Evolutionary conservation across 2,797 vertebrate species (phyloP).

Genomic region (Acropternis orthonyx): DNA sequence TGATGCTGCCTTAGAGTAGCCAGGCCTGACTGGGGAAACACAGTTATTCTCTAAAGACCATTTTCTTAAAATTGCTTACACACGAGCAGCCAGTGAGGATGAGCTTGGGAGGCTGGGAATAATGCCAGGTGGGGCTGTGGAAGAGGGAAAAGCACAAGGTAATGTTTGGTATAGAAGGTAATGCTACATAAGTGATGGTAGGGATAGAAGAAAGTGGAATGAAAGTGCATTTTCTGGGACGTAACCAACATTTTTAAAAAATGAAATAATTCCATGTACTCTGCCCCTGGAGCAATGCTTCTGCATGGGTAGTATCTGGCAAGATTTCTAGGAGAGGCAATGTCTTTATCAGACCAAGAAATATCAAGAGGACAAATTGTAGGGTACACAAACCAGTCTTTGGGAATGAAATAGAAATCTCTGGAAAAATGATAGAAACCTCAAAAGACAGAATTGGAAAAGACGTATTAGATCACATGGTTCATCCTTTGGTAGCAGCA

Average conservation of each 20-base stretch:
- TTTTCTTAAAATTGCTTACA: neutral
- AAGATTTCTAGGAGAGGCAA: neutral
- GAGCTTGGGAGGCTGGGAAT: neutral
- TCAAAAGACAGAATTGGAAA: neutral
- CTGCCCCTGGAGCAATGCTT: neutral
- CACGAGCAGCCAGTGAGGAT: neutral
- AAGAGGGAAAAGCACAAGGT: neutral
- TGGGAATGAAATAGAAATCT: neutral
- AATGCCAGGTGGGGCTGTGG: neutral
- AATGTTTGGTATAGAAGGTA: neutral
- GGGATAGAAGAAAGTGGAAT: neutral
- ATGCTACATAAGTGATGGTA: neutral
- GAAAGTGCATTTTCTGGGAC: neutral
- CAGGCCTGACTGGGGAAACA: neutral
- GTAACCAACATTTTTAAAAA: neutral
- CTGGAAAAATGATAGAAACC: neutral
- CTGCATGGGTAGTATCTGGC: neutral
- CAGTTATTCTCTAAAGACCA: neutral
- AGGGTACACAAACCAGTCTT: neutral
- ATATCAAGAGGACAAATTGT: neutral
- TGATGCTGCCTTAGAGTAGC: neutral
- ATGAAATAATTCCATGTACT: neutral
- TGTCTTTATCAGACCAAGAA: neutral
- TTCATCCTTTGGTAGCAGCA: slow-evolving; percentile 4
- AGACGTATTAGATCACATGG: neutral